Conservation (phyloP, 2,888 invertebrate species). For the Schizaphis graminum region DNA sequence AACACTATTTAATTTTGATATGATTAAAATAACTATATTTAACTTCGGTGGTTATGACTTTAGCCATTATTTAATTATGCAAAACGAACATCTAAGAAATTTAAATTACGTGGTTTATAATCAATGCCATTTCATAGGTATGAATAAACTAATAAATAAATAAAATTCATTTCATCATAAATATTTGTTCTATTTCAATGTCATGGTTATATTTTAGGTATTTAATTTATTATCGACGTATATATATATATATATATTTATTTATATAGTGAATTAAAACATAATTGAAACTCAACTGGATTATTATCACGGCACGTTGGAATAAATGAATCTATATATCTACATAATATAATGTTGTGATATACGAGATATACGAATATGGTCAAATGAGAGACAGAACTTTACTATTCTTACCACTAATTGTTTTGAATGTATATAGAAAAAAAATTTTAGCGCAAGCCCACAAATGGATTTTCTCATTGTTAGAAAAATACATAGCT, state of each 20-base stretch:
- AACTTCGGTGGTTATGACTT: not conserved
- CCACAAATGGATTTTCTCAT: conserved; percentile 16
- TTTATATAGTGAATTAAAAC: not conserved
- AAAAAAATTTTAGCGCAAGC: not conserved
- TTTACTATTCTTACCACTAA: not conserved
- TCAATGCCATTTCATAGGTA: not conserved
- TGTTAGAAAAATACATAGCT: not conserved
- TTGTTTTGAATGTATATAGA: not conserved
- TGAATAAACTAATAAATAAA: not conserved
- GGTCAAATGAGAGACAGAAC: not conserved
- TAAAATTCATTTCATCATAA: not conserved
- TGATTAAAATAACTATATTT: not conserved
- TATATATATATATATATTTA: not conserved
- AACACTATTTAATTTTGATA: not conserved
- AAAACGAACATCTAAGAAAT: not conserved
- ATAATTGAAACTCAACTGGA: not conserved
- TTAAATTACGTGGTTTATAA: not conserved
- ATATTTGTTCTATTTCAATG: not conserved
- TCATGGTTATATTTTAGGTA: not conserved
- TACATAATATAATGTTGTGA: not conserved
- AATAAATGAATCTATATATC: not conserved
- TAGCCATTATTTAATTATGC: not conserved
- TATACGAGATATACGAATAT: not conserved
- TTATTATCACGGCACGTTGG: not conserved
- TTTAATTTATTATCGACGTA: not conserved